Base-by-base conservation (phyloP, 2,888 invertebrate genomes). In the Dryadula phaetusa region DNA sequence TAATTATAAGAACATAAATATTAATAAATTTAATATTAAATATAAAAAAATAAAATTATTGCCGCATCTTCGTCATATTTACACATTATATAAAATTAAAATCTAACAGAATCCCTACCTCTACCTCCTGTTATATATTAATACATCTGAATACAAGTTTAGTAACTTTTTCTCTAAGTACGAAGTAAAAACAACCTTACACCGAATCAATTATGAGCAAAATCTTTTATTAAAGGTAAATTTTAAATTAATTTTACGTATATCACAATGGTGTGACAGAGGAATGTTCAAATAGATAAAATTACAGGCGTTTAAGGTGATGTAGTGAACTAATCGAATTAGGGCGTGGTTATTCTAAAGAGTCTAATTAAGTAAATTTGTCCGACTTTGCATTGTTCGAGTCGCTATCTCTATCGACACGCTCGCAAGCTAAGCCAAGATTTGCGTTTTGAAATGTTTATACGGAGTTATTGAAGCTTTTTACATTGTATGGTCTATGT, bases 291-390 rank as follows among this genome's bases (percentile, higher is more conserved):
- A 16, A 16, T 10, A 53, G 74, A 74, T 74, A 70, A 56, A 22
- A 56, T 56, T 22, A 25, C 56, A 22, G 37, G 37, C 72, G 67
- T 69, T 73, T 70, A 64, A 69, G 64, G 67, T 49, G 25, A 62
- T 64, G 49, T 66, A 63, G 66, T 60, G 72, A 66, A 70, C 70
- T 67, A 69, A 73, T 72, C 73, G 70, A 70, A 71, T 61, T 73
- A 69, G 72, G 74, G 75, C 67, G 72, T 66, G 74, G 75, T 68
- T 61, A 66, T 64, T 71, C 72, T 72, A 73, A 69, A 64, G 71
- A 62, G 67, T 69, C 69, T 72, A 75, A 74, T 73, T 70, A 75
- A 75, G 70, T 73, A 73, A 79, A 73, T 75, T 76, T 75, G 74
- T 75, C 76, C 72, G 70, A 70, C 70, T 66, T 65, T 66, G 69